These are phyloP conservation scores for Sebastes trivittatus DNA, from an alignment of 2,797 vertebrate genomes.

Conservation along the genomic window DNA sequence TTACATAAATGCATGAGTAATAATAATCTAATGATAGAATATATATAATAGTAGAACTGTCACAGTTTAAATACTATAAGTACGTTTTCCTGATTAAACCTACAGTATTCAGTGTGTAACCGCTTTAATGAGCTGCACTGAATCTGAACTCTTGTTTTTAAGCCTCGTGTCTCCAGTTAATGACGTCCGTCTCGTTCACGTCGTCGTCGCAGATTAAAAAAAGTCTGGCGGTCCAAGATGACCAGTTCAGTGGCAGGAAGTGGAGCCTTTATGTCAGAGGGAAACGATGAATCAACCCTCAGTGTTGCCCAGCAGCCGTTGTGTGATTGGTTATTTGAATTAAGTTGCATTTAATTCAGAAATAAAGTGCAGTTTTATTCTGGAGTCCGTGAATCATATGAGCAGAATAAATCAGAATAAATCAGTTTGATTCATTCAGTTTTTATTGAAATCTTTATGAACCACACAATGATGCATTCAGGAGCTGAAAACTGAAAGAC, in stretches of 20 bases:
- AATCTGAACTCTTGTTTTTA: not conserved
- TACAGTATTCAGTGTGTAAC: not conserved
- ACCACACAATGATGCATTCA: not conserved
- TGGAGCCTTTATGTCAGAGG: not conserved
- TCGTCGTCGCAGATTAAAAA: not conserved
- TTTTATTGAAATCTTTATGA: no score
- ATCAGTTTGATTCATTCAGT: no score
- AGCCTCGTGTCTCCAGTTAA: not conserved
- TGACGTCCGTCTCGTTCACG: not conserved
- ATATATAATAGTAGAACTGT: no score
- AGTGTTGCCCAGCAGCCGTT: not conserved
- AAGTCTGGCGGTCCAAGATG: not conserved
- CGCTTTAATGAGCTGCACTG: no score
- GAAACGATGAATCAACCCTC: conserved; percentile 1
- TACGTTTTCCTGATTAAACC: not conserved
- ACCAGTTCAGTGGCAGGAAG: not conserved
- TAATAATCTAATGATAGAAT: not conserved
- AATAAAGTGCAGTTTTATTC: not conserved
- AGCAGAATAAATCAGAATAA: no score
- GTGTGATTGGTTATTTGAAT: not conserved
- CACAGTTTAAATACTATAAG: no score
- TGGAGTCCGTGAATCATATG: no score
- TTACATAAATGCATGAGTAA: not conserved
- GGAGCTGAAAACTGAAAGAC: not conserved
- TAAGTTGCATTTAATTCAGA: not conserved